Evolutionary conservation across 2,797 vertebrate species (phyloP), one percentile per base, ranked within the genome.

Genomic region (Gadopsis bispinosus): DNA sequence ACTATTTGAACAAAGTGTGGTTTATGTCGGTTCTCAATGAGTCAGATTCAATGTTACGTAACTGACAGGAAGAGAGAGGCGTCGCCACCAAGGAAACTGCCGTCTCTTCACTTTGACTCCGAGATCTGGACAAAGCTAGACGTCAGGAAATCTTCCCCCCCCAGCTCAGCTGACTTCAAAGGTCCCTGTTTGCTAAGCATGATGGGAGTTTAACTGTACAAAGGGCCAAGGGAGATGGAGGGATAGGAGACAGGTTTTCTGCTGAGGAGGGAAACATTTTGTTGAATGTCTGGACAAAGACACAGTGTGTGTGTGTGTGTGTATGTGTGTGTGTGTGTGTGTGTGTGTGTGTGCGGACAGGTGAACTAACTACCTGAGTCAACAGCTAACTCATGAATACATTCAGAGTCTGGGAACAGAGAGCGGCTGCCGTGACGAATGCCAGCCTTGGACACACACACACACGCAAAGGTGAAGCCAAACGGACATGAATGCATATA

Each of bases 351-450:
- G 83, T 76, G 73, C 45, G 80, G 1, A 79, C 82, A 87, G 84
- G 88, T 91, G 81, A 89, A 77, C 84, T 35, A 83, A 86, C 81
- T 84, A 88, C 85, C 83, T 92, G 88, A 90, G 91, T 91, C 89
- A 92, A 91, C 89, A 92, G 75, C 86, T 64, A 83, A 77, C 83
- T 91, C 89, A 91, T 91, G 87, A 92, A 91, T 91, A 81, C 85
- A 91, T 87, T 89, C 90, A 89, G 64, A 81, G 39, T 83, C 78
- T 86, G 89, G 86, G 84, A 88, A 86, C 87, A 84, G 83, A 87
- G 67, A 74, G 75, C 50, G 56, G 69, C 59, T 33, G 50, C 77
- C 65, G 85, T 86, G 86, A 91, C 83, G 51, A 84, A 89, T 83
- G 85, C 84, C 87, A 91, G 83, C 84, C 84, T 88, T 88, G 86